Conservation (phyloP, 2,797 vertebrate genomes). For the Sus cebifrons region DNA sequence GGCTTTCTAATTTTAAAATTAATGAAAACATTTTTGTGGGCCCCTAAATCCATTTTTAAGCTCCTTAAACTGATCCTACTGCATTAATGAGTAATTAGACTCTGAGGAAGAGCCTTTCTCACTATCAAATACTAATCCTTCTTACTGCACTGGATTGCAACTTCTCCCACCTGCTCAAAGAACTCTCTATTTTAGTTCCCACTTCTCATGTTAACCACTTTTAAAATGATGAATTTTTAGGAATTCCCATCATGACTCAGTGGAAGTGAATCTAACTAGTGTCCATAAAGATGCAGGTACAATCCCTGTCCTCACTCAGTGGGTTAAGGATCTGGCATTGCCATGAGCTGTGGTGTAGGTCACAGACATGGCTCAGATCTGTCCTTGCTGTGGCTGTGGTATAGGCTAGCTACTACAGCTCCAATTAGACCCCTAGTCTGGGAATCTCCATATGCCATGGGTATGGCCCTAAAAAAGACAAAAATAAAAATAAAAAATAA, state of each 20-base stretch:
- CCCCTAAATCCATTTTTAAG: background rate
- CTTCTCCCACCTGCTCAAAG: background rate
- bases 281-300: too few species aligned
- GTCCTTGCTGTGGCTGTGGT: too few species aligned
- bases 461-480: too few species aligned
- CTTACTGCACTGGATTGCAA: background rate
- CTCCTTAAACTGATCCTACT: background rate
- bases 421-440: too few species aligned
- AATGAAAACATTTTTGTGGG: background rate
- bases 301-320: too few species aligned
- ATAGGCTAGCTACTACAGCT: too few species aligned
- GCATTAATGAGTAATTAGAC: background rate
- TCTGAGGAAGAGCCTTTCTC: background rate
- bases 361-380: too few species aligned
- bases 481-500: background rate
- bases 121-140: background rate
- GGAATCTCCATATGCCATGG: too few species aligned
- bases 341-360: too few species aligned
- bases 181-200: background rate
- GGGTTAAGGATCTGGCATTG: too few species aligned
- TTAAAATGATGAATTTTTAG: background rate
- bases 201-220: background rate
- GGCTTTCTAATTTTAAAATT: background rate
- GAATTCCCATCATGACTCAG: too few species aligned
- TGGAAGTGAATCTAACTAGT: too few species aligned